phyloP scores from a whole-genome alignment of 1,140 invertebrate genomes.

The Caenorhabditis brenneri region DNA sequence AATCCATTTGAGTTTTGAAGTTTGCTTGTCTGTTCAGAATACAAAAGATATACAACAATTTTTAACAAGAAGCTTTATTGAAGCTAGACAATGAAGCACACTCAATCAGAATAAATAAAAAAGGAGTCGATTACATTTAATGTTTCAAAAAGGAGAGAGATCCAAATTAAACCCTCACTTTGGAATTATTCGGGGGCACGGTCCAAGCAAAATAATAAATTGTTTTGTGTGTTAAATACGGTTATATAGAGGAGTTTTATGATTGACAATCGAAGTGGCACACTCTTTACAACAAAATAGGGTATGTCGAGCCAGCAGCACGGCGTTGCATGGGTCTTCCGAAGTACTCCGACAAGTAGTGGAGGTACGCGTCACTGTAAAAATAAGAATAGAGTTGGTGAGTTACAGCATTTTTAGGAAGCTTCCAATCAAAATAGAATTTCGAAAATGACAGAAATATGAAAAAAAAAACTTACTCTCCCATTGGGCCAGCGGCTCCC shows the following conservation, averaged over 20 bases:
- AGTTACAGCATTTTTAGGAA: too few species aligned
- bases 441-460: background rate
- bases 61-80: background rate
- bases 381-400: too few species aligned
- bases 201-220: too few species aligned
- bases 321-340: constrained; percentile 14
- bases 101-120: background rate
- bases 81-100: background rate
- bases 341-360: constrained; percentile 23
- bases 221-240: too few species aligned
- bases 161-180: too few species aligned
- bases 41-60: background rate
- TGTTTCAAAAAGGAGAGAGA: too few species aligned
- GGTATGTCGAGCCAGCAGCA: constrained; percentile 28
- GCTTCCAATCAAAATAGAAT: too few species aligned
- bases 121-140: background rate
- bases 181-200: too few species aligned
- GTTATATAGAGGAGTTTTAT: too few species aligned
- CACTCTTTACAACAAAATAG: background rate
- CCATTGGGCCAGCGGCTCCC: constrained; percentile 34
- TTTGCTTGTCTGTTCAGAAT: background rate
- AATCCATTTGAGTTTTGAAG: background rate
- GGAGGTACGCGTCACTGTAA: constrained; percentile 32
- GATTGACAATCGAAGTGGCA: background rate
- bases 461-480: background rate